A percentile compares a stretch with the other conserved stretches of the same genome.
Conservation (phyloP, 2,113 vertebrate species). For the Phaetusa simplex region DNA sequence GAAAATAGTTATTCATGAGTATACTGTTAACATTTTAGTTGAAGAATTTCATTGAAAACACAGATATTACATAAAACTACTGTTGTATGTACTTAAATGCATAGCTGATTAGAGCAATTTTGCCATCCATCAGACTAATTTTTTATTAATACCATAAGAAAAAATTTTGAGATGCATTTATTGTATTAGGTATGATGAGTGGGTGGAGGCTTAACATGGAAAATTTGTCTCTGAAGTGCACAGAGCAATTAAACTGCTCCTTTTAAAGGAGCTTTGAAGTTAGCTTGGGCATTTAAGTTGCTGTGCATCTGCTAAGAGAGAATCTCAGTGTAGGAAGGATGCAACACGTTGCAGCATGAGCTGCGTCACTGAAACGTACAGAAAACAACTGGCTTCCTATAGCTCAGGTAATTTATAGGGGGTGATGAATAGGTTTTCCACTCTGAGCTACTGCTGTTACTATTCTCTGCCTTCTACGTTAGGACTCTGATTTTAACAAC, state of each 20-base stretch:
- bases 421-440: not conserved
- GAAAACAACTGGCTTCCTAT: fast-evolving
- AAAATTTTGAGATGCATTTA: not conserved
- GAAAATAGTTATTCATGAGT: not conserved
- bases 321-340: not conserved
- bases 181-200: not conserved
- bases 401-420: not conserved
- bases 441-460: not conserved
- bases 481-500: not conserved
- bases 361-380: not conserved
- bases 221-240: not conserved
- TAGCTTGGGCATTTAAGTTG: not conserved
- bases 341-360: not conserved
- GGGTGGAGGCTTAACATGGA: not conserved
- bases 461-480: not conserved
- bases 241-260: not conserved
- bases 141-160: not conserved
- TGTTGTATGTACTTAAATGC: not conserved
- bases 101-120: not conserved
- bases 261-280: not conserved
- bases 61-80: not conserved
- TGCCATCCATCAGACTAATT: not conserved
- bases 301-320: not conserved
- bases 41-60: not conserved
- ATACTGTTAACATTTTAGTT: not conserved